Base-by-base conservation (phyloP, 2,888 invertebrate genomes). In the Drosophila barbarae region DNA sequence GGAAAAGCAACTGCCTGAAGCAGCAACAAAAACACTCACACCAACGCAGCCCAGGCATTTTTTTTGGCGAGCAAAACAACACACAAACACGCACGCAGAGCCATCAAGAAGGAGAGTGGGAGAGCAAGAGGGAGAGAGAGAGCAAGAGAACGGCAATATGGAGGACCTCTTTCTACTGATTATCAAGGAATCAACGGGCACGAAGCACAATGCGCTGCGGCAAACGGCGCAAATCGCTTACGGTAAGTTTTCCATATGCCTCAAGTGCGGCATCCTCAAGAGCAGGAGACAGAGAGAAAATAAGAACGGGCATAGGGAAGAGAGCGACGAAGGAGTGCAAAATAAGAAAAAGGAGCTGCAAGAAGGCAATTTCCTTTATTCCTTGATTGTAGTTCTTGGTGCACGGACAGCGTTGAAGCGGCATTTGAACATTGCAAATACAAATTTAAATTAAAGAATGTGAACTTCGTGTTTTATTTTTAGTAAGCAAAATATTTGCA, bases 211-310 rank as follows among this genome's bases (percentile, higher is more conserved):
- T 61, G 91, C 92, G 75, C 90, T 97, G 77, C 93, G 94, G 86
- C 94, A 95, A 90, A 92, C 95, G 77, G 95, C 96, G 85, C 95
- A 96, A 90, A 95, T 95, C 90, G 96, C 96, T 76, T 92, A 95
- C 89, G 96, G 97, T 96, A 91, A 91, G 44, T 46, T 32, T 12
- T 18, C 8, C 21, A 39, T 13, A 41, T 10, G 36, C 15, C 30
- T 23, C 15, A 54, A 23, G 26, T 49, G 13, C 50, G 18, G 23
- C 9, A 21, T 21, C 28, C 36, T 32, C 9, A 6, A 10, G 15
- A 6, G 15, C 23, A 30, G 15, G n/a, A 9, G 21, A 10, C 18
- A 13, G 7, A 10, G 32, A 28, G 46, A 18, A 30, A 23, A 15
- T 1, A 7, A 13, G 23, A 15, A 2, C 4, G 4, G 26, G 26